Conservation (phyloP, 1,140 invertebrate genomes). For the Hyphantria cunea region DNA sequence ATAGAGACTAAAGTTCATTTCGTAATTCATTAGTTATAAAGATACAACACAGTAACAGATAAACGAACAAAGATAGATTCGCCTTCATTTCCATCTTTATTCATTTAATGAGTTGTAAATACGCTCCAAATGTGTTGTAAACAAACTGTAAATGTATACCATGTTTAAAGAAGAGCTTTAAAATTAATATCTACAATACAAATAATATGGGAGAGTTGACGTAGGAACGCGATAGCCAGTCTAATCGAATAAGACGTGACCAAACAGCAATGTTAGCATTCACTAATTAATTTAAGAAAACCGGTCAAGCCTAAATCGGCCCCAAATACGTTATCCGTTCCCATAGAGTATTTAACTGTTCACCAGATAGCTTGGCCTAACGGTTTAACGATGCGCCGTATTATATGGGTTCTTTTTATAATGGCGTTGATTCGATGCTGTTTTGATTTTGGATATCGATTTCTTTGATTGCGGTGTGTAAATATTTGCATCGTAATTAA, state of each 20-base stretch:
- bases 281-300: slow-evolving; percentile 28
- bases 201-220: no score
- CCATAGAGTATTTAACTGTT: slow-evolving; percentile 16
- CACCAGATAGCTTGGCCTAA: slow-evolving; percentile 6
- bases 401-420: slow-evolving; percentile 5
- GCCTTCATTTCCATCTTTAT: no score
- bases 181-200: no score
- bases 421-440: neutral
- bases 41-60: no score
- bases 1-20: no score
- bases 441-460: slow-evolving; percentile 3
- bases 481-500: slow-evolving; percentile 1
- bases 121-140: no score
- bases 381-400: slow-evolving; percentile 8
- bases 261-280: slow-evolving; percentile 28
- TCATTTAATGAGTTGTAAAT: no score
- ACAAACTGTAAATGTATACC: no score
- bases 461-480: neutral
- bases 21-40: no score
- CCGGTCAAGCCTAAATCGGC: slow-evolving; percentile 21
- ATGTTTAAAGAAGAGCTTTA: no score
- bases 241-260: slow-evolving; percentile 19
- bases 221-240: neutral
- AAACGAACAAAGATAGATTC: no score
- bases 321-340: slow-evolving; percentile 9